Evolutionary conservation across 2,113 vertebrate genomes (phyloP).

Genomic region (Delphinapterus leucas): DNA sequence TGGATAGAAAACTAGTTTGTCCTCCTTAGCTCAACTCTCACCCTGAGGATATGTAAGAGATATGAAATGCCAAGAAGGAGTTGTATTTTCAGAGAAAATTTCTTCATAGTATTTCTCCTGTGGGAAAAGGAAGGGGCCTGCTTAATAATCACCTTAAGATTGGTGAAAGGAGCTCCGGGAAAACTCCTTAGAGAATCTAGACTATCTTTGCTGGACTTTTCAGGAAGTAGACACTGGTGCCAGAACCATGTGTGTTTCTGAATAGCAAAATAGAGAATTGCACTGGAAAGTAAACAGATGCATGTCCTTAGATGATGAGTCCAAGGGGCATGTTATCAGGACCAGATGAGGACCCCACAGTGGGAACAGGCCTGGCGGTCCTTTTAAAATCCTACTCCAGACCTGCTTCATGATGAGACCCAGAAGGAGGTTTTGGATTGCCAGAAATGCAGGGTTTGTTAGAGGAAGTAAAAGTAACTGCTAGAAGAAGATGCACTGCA

Average conservation of each 20-base stretch:
- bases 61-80: neutral
- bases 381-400: neutral
- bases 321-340: neutral
- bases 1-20: neutral
- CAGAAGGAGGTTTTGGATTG: neutral
- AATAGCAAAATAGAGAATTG: neutral
- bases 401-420: neutral
- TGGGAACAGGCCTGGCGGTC: neutral
- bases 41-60: neutral
- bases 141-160: neutral
- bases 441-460: neutral
- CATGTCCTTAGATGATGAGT: neutral
- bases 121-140: neutral
- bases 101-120: neutral
- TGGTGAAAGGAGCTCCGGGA: neutral
- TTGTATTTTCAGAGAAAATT: neutral
- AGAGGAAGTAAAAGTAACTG: neutral
- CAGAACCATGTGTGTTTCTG: neutral
- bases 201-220: neutral
- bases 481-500: neutral
- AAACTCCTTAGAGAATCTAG: neutral
- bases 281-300: neutral
- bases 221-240: neutral
- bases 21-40: neutral
- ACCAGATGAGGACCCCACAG: neutral